A percentile compares a stretch with the other conserved stretches of the same genome.
phyloP scores from a whole-genome alignment of 92 coral and sea anemone genomes.

The Siderastrea radians region DNA sequence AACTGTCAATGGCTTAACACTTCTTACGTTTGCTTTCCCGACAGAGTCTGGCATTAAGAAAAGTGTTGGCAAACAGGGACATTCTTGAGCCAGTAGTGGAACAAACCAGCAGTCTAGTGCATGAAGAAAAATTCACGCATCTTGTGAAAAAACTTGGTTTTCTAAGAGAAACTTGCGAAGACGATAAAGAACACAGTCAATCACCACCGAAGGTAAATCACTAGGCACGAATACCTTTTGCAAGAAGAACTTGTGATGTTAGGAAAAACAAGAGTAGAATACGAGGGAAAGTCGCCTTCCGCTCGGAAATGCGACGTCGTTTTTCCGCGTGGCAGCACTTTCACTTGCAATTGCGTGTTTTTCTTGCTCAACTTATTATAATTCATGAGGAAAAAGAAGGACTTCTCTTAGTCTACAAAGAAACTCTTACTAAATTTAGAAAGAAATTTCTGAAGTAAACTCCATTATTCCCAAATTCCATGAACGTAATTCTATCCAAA shows the following conservation, averaged over 20 bases:
- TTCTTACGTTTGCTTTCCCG: background rate
- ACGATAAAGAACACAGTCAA: background rate
- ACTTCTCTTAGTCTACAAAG: no score
- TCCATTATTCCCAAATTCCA: no score
- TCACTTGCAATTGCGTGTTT: no score
- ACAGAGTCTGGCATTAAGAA: conserved; percentile 67
- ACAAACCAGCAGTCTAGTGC: conserved; percentile 72
- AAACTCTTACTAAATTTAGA: no score
- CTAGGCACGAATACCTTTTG: background rate
- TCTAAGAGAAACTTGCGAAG: conserved; percentile 14
- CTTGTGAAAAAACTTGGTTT: conserved; percentile 72
- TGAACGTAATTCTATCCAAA: no score
- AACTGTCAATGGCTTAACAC: background rate
- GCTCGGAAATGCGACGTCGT: no score
- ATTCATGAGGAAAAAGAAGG: no score
- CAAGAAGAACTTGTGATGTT: background rate
- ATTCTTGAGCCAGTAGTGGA: conserved; percentile 75
- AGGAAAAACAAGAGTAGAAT: no score
- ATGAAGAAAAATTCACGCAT: conserved; percentile 70
- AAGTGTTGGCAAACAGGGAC: conserved; percentile 77
- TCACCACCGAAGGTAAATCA: conserved; percentile 46
- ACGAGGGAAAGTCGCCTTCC: no score
- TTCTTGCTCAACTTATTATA: no score
- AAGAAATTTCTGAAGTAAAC: no score
- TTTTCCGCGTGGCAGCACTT: no score